These are phyloP conservation scores for Nyctibius grandis DNA, from an alignment of 2,797 vertebrate species.

Conservation along the genomic window DNA sequence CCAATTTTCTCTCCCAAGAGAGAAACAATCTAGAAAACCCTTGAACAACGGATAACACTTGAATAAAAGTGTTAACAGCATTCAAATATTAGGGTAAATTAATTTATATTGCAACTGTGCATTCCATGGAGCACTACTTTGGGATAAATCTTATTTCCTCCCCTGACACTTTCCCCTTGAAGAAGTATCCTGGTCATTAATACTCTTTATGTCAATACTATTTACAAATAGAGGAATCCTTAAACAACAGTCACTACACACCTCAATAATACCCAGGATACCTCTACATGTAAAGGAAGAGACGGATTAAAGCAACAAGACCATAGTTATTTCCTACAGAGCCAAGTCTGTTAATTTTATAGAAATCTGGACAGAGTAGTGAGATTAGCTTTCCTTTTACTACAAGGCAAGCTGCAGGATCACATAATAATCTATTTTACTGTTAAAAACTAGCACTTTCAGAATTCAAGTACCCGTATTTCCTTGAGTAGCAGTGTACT, in stretches of 20 bases:
- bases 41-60: neutral
- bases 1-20: neutral
- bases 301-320: neutral
- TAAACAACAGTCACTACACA: neutral
- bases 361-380: neutral
- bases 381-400: neutral
- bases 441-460: neutral
- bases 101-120: neutral
- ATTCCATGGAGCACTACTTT: neutral
- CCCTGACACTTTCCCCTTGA: rapidly evolving
- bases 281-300: neutral
- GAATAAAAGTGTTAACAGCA: neutral
- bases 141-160: neutral
- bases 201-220: neutral
- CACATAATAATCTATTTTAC: neutral
- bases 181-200: neutral
- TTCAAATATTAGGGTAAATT: neutral
- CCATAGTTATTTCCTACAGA: neutral
- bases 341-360: neutral
- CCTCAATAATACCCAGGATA: neutral
- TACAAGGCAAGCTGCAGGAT: neutral
- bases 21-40: neutral
- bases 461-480: neutral
- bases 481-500: neutral
- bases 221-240: neutral